Conservation (phyloP, 2,113 vertebrate species). For the Scomber japonicus region DNA sequence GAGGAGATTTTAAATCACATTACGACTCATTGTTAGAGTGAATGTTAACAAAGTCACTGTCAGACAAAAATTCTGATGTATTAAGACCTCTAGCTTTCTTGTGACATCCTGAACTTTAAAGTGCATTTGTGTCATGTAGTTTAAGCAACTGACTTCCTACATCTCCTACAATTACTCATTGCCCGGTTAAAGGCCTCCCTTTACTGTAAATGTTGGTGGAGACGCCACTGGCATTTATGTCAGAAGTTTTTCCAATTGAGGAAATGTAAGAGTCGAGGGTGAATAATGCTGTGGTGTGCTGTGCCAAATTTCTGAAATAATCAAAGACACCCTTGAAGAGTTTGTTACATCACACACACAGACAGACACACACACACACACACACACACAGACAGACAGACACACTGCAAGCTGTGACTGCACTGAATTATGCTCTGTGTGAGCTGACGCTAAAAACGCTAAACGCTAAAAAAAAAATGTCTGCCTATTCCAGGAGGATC, state of each 20-base stretch:
- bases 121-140: not conserved
- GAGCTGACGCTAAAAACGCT: not conserved
- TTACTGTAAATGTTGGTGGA: not conserved
- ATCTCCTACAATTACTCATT: not conserved
- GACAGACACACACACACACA: too few relatives aligned
- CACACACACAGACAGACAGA: too few relatives aligned
- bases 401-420: too few relatives aligned
- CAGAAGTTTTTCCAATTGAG: not conserved
- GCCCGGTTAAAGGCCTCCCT: not conserved
- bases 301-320: not conserved
- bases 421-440: not conserved
- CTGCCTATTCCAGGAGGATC: too few relatives aligned
- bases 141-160: not conserved
- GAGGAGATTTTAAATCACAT: conserved; percentile 32
- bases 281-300: not conserved
- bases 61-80: not conserved
- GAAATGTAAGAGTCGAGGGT: conserved; percentile 4
- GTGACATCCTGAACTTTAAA: not conserved
- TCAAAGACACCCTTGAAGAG: not conserved
- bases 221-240: not conserved
- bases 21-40: not conserved
- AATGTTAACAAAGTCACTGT: not conserved
- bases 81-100: not conserved
- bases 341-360: too few relatives aligned
- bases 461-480: too few relatives aligned